Percentiles rank a stretch among this genome's conserved stretches.
Evolutionary conservation across 2,888 invertebrate species (phyloP).

Genomic region (Autographa pulchrina): DNA sequence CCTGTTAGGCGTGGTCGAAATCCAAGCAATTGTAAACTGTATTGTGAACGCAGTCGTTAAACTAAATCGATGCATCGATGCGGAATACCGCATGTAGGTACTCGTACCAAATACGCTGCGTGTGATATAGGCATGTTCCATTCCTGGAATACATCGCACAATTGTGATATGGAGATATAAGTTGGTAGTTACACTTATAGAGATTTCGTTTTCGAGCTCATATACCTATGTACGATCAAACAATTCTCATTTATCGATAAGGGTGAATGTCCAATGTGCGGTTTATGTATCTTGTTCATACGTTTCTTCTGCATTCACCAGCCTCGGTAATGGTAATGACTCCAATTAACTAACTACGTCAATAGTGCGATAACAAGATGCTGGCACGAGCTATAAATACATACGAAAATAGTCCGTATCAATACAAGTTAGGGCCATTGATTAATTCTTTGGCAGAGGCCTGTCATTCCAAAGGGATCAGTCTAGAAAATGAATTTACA

Average conservation of each 20-base stretch:
- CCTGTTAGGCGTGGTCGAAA: neutral
- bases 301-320: neutral
- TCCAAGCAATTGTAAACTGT: neutral
- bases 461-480: neutral
- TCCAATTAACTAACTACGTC: neutral
- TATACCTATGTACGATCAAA: no score
- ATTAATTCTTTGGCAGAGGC: neutral
- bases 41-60: neutral
- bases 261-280: no score
- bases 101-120: neutral
- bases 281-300: neutral
- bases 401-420: constrained; percentile 8
- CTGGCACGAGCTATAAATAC: neutral
- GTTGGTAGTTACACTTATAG: neutral
- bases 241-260: no score
- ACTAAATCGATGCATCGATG: constrained; percentile 1
- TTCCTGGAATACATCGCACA: constrained; percentile 1
- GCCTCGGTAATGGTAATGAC: neutral
- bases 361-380: neutral
- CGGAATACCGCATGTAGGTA: neutral
- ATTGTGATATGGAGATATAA: neutral
- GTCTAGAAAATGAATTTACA: neutral
- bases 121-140: neutral
- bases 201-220: neutral
- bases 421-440: constrained; percentile 6